These are phyloP conservation scores for Gymnothorax reevesii DNA, from an alignment of 2,797 vertebrate species.

Conservation along the genomic window DNA sequence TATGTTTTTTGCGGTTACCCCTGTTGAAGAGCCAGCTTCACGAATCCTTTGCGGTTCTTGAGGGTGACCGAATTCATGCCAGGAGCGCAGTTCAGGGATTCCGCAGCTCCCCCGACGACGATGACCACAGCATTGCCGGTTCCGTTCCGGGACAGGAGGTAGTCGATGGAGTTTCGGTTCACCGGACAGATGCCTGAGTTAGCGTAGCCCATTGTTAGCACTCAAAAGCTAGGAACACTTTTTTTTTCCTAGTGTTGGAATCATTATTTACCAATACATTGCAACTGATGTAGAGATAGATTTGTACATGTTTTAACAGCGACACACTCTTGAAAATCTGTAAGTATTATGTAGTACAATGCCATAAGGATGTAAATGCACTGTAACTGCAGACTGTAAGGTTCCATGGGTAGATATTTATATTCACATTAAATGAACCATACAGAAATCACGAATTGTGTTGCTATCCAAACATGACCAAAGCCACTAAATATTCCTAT, in stretches of 20 bases:
- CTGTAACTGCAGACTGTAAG: too few species aligned
- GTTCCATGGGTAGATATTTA: too few species aligned
- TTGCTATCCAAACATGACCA: too few species aligned
- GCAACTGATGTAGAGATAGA: background rate
- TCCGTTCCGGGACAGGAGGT: constrained; percentile 87
- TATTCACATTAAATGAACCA: too few species aligned
- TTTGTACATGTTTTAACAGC: background rate
- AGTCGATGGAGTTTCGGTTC: constrained; percentile 91
- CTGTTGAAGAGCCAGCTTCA: constrained; percentile 84
- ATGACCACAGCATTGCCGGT: constrained; percentile 93
- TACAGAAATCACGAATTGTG: too few species aligned
- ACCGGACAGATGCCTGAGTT: constrained; percentile 91
- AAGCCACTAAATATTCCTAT: too few species aligned
- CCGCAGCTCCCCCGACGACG: constrained; percentile 89
- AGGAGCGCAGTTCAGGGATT: constrained; percentile 86
- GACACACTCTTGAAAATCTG: too few species aligned
- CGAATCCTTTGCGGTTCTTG: constrained; percentile 90
- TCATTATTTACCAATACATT: background rate
- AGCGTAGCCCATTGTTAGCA: background rate
- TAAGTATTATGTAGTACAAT: too few species aligned
- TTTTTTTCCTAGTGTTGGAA: background rate
- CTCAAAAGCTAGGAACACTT: background rate
- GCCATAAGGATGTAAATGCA: too few species aligned
- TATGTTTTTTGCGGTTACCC: constrained; percentile 70
- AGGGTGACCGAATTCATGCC: constrained; percentile 86